A percentile compares a stretch with the other conserved stretches of the same genome.
phyloP scores from a whole-genome alignment of 2,888 invertebrate species.

The Epinotia nisella region DNA sequence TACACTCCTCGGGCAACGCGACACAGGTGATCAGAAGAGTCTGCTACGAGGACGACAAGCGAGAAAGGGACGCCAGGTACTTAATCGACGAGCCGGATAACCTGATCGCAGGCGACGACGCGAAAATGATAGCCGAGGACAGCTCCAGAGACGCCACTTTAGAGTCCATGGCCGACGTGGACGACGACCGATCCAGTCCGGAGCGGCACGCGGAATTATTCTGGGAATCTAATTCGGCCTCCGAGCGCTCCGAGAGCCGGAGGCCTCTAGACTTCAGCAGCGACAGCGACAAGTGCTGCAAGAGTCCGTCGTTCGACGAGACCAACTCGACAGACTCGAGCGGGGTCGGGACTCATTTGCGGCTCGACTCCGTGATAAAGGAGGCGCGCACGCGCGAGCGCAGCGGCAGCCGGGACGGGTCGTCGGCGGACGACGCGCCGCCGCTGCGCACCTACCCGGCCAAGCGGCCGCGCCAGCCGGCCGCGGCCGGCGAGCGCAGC shows the following conservation, averaged over 20 bases:
- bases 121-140: slow-evolving; percentile 71
- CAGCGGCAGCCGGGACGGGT: slow-evolving; percentile 65
- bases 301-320: slow-evolving; percentile 76
- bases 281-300: slow-evolving; percentile 80
- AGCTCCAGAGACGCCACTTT: slow-evolving; percentile 65
- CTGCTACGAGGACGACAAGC: slow-evolving; percentile 67
- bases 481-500: slow-evolving; percentile 69
- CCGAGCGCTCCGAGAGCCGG: slow-evolving; percentile 69
- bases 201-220: slow-evolving; percentile 75
- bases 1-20: slow-evolving; percentile 71
- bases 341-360: slow-evolving; percentile 68
- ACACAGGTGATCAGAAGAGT: slow-evolving; percentile 78
- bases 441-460: slow-evolving; percentile 75
- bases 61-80: slow-evolving; percentile 59
- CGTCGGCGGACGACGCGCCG: slow-evolving; percentile 67
- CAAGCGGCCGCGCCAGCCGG: slow-evolving; percentile 59
- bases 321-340: slow-evolving; percentile 77
- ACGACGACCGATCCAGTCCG: slow-evolving; percentile 71
- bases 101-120: slow-evolving; percentile 66
- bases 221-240: slow-evolving; percentile 77
- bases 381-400: too few species aligned
- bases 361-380: slow-evolving; percentile 80
- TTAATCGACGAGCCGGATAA: slow-evolving; percentile 67
- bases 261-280: slow-evolving; percentile 75
- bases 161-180: slow-evolving; percentile 65